These are phyloP conservation scores for Mormyrus iriodes DNA, from an alignment of 2,113 vertebrate genomes.

Conservation along the genomic window DNA sequence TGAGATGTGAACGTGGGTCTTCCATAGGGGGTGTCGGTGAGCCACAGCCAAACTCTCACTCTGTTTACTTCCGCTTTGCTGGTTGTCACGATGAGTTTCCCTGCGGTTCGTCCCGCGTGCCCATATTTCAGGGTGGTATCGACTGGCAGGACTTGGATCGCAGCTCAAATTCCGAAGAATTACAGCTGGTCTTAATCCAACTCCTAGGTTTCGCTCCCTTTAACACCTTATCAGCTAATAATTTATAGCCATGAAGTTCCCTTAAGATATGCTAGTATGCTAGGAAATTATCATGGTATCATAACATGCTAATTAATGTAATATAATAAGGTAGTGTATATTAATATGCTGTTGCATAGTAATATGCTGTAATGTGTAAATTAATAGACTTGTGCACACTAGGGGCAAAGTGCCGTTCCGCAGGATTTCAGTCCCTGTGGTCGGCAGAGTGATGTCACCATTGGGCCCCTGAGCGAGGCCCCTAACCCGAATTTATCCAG, in stretches of 20 bases:
- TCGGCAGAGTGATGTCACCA: neutral
- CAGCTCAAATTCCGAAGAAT: neutral
- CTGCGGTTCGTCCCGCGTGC: neutral
- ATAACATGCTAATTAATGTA: neutral
- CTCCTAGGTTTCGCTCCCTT: neutral
- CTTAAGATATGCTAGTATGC: neutral
- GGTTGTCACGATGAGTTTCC: neutral
- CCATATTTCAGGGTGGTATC: neutral
- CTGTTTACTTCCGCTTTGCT: conserved; percentile 7
- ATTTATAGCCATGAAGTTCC: neutral
- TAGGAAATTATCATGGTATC: neutral
- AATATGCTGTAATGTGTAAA: neutral
- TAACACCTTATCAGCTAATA: neutral
- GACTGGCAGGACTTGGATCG: neutral
- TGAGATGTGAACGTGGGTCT: neutral
- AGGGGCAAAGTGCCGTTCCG: neutral
- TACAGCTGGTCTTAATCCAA: neutral
- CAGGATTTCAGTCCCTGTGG: neutral
- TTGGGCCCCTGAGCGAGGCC: neutral
- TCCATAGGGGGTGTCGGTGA: neutral
- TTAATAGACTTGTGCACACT: neutral
- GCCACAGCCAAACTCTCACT: neutral
- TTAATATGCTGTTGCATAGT: neutral
- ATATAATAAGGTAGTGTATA: no score
- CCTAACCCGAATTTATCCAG: neutral